These are phyloP conservation scores for Psylliodes chrysocephalus DNA, from an alignment of 2,888 invertebrate species.

Conservation along the genomic window DNA sequence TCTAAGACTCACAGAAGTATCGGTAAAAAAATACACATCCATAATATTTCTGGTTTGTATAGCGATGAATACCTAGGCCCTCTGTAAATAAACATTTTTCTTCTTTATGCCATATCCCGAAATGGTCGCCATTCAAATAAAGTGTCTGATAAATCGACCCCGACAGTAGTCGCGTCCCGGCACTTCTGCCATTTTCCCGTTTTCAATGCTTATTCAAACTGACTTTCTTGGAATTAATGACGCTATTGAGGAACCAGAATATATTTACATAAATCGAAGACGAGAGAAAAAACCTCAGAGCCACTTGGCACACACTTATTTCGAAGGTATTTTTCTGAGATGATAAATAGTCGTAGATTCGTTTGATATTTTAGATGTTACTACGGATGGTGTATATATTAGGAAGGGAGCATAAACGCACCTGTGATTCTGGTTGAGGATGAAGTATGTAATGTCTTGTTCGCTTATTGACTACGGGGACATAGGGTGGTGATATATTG, in stretches of 20 bases:
- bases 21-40: no score
- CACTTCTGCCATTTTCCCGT: constrained; percentile 11
- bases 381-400: background rate
- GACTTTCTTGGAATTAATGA: constrained; percentile 12
- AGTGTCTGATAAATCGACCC: constrained; percentile 6
- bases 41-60: no score
- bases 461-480: no score
- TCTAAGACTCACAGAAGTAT: no score
- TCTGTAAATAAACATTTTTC: constrained; percentile 1
- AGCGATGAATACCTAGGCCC: no score
- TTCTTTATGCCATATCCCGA: background rate
- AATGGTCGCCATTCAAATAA: background rate
- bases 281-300: background rate
- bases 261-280: constrained; percentile 18
- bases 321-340: background rate
- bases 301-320: constrained; percentile 4
- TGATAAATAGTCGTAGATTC: constrained; percentile 4
- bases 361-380: background rate
- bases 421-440: no score
- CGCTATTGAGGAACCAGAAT: constrained; percentile 11
- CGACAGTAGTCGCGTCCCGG: background rate
- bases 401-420: no score
- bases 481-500: no score
- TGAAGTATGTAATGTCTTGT: no score
- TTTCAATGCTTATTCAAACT: constrained; percentile 2